Conservation (phyloP, 2,113 vertebrate genomes). For the Orthochromis indermauri region DNA sequence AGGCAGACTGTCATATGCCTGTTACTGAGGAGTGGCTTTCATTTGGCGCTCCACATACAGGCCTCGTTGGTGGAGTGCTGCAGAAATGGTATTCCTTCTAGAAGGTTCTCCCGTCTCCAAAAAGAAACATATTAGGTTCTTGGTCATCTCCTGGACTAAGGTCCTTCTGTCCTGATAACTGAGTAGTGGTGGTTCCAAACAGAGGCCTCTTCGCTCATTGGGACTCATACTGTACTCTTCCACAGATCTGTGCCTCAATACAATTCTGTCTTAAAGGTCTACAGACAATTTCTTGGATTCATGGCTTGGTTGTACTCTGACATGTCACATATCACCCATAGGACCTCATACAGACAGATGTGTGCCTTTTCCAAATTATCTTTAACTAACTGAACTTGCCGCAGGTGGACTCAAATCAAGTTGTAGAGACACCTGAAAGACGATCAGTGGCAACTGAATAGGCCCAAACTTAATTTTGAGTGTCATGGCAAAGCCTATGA, state of each 20-base stretch:
- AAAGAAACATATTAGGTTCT: neutral
- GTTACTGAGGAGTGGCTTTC: neutral
- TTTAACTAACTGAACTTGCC: neutral
- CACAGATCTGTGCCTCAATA: neutral
- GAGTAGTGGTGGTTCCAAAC: neutral
- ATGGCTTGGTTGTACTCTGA: neutral
- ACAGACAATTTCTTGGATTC: neutral
- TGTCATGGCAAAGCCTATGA: neutral
- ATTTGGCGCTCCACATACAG: neutral
- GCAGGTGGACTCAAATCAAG: neutral
- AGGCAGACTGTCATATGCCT: neutral
- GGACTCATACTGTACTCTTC: neutral
- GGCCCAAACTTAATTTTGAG: neutral
- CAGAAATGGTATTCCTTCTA: neutral
- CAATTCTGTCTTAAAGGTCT: neutral
- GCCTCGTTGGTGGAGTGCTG: neutral
- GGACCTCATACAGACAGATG: neutral
- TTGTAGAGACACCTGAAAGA: neutral
- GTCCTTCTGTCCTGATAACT: neutral
- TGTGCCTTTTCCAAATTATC: neutral
- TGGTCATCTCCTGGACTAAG: neutral
- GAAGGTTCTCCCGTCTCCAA: neutral
- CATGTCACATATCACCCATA: neutral
- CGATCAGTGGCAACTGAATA: neutral
- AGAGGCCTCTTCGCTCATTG: fast-evolving